Evolutionary conservation across 2,797 vertebrate species (phyloP), one percentile per base, ranked within the genome.

Genomic region (Chromis chromis): DNA sequence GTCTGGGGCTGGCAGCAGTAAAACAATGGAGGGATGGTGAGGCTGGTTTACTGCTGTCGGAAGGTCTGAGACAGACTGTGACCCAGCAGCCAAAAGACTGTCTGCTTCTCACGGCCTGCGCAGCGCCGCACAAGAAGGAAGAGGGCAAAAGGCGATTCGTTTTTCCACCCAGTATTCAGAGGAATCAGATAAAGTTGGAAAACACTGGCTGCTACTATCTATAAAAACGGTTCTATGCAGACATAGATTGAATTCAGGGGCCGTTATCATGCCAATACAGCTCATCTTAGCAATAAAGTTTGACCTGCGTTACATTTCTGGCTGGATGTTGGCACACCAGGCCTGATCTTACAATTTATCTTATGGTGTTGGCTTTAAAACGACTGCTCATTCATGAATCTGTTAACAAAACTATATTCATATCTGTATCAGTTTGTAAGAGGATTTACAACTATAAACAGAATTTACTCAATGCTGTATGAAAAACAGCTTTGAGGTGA

Each of bases 41-140:
- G 81, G 84, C 72, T 84, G 91, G 80, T 86, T 85, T 78, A 79
- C 83, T 81, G 86, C 88, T 87, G 87, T 88, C 83, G 70, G 77
- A 72, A 65, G 72, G 31, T 82, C 85, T 74, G 82, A 78, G 87
- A 89, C 87, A 74, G 78, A 88, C 56, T 82, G 83, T 86, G 89
- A 89, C 85, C 86, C 78, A 82, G 59, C 79, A 85, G 80, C 78
- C 87, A 75, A 75, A 83, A 87, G 79, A 88, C 82, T 86, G 90
- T 91, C 90, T 91, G 89, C 78, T 93, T 93, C 92, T 91, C 91
- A 93, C 88, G 88, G 84, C 82, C 86, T 31, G 74, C 0, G 78
- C 33, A 63, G 68, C 58, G 54, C 33, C 54, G 31, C 55, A 65
- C 76, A 54, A 27, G 16, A 19, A 46, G 65, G 6, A 19, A 56